Evolutionary conservation across 2,888 invertebrate species (phyloP).

Genomic region (Brachyptera risi): DNA sequence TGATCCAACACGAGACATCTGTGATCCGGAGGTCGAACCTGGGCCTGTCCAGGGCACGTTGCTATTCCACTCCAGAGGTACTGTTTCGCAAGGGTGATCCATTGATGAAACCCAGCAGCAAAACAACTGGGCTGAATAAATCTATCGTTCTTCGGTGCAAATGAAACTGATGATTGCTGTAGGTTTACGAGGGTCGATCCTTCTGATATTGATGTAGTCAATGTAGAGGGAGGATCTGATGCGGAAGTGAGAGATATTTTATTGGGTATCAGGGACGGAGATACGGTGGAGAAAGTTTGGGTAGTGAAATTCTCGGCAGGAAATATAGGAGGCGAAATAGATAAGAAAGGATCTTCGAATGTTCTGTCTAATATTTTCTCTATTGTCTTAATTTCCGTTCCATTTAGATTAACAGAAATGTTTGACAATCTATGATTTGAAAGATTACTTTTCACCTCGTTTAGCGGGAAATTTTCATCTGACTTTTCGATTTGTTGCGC

Average conservation of each 20-base stretch:
- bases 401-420: neutral
- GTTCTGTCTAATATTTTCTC: too few relatives aligned
- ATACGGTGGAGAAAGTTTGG: slow-evolving; percentile 5
- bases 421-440: neutral
- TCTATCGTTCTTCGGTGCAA: neutral
- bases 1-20: slow-evolving; percentile 42
- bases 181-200: too few relatives aligned
- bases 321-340: neutral
- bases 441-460: neutral
- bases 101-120: slow-evolving; percentile 8
- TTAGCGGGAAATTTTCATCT: neutral
- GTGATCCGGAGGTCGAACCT: slow-evolving; percentile 7
- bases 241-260: neutral
- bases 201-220: neutral
- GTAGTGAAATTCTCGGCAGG: slow-evolving; percentile 2
- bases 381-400: neutral
- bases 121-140: slow-evolving; percentile 8
- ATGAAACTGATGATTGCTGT: neutral
- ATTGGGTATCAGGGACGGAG: neutral
- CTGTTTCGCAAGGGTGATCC: slow-evolving; percentile 29
- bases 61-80: slow-evolving; percentile 38
- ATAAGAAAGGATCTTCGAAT: neutral
- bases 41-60: neutral
- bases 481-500: neutral
- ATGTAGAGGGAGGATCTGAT: neutral